phyloP scores from a whole-genome alignment of 1,140 invertebrate species.

The Drosophila orena region DNA sequence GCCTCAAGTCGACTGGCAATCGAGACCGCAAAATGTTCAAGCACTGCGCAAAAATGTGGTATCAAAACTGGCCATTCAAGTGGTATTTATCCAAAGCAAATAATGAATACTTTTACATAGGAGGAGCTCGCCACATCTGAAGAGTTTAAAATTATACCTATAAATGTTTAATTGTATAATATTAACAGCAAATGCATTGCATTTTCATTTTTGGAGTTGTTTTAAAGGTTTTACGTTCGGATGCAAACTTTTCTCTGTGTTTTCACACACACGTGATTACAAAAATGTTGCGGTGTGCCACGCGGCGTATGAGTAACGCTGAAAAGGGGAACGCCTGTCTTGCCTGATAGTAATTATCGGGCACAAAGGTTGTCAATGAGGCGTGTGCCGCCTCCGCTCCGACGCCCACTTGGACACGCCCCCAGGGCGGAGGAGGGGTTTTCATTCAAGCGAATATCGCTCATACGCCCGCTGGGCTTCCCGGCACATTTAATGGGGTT shows the following conservation, averaged over 20 bases:
- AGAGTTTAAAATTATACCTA: no score
- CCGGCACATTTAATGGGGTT: constrained; percentile 64
- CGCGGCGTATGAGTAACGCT: constrained; percentile 62
- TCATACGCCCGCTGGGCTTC: constrained; percentile 40
- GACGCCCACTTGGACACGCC: constrained; percentile 70
- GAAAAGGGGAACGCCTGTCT: constrained; percentile 17
- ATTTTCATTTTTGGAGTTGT: no score
- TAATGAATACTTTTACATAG: no score
- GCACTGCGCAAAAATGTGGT: constrained; percentile 7
- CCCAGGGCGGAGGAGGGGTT: constrained; percentile 4
- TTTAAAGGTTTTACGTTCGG: no score
- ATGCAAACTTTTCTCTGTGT: not conserved
- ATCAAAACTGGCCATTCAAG: not conserved
- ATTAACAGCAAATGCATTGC: no score
- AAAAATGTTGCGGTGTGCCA: constrained; percentile 15
- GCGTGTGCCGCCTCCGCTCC: constrained; percentile 19
- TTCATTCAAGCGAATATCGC: constrained; percentile 26
- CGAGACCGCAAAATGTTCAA: constrained; percentile 34
- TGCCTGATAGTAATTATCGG: constrained; percentile 63
- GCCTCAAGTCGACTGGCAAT: constrained; percentile 23
- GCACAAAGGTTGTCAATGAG: constrained; percentile 60
- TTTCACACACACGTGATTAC: constrained; percentile 8
- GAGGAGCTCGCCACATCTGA: no score
- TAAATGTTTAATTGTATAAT: no score
- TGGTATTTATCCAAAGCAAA: no score